These are phyloP conservation scores for Pteropus rufus DNA, from an alignment of 2,797 vertebrate species.

Conservation along the genomic window DNA sequence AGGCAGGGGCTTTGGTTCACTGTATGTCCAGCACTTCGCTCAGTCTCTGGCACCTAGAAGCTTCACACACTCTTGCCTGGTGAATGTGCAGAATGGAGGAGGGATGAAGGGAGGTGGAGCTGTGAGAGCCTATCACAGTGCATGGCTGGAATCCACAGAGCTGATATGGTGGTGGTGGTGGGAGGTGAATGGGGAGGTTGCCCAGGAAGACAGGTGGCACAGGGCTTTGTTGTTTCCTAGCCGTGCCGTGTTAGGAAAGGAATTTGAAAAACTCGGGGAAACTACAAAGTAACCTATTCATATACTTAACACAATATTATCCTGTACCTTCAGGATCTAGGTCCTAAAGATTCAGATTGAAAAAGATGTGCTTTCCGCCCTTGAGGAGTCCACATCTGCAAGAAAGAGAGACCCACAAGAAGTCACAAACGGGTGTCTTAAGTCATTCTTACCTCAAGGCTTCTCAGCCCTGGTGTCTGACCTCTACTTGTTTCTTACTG, in stretches of 20 bases:
- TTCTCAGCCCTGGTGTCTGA: neutral
- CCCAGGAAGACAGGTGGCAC: neutral
- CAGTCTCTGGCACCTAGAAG: neutral
- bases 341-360: neutral
- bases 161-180: accelerated
- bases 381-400: neutral
- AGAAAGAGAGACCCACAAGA: neutral
- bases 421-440: neutral
- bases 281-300: neutral
- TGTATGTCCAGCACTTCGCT: accelerated
- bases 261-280: neutral
- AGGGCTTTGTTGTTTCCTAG: neutral
- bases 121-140: accelerated
- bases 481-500: neutral
- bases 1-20: neutral
- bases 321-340: neutral
- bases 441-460: neutral
- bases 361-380: neutral
- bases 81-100: neutral
- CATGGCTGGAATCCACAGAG: neutral
- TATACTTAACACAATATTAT: neutral
- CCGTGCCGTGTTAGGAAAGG: neutral
- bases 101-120: neutral
- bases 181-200: neutral
- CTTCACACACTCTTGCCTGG: neutral